These are phyloP conservation scores for Agrochola lychnidis DNA, from an alignment of 2,888 invertebrate genomes.

Conservation along the genomic window DNA sequence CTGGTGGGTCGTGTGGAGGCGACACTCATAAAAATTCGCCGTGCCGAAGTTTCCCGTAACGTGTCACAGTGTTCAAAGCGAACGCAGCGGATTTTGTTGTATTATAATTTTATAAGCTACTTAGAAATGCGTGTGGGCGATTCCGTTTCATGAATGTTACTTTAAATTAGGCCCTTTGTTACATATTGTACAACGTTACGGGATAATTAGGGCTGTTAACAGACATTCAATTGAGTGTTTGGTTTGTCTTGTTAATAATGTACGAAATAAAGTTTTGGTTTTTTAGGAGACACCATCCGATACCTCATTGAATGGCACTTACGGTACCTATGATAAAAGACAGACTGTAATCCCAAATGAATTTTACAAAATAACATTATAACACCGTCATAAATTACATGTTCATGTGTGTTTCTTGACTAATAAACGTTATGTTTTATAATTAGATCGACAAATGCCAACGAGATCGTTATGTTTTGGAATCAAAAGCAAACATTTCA, in stretches of 20 bases:
- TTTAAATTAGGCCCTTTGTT: conserved; percentile 48
- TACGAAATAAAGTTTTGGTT: not conserved
- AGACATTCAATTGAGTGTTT: not conserved
- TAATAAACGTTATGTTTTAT: conserved; percentile 13
- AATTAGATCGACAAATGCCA: conserved; percentile 2
- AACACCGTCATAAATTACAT: not conserved
- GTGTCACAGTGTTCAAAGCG: conserved; percentile 75
- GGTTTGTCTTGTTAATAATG: not conserved
- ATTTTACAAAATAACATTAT: conserved; percentile 7
- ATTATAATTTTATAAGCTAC: conserved; percentile 80
- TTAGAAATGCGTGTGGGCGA: conserved; percentile 55
- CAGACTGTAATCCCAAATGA: not conserved
- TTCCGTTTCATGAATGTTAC: conserved; percentile 37
- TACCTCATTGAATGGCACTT: not conserved
- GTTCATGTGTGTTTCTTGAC: not conserved
- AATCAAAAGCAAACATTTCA: conserved; percentile 52
- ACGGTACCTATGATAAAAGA: not conserved
- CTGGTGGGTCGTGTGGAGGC: conserved; percentile 85
- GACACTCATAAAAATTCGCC: conserved; percentile 89
- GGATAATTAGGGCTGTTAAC: not conserved
- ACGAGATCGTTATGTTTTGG: conserved; percentile 28
- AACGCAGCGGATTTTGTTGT: conserved; percentile 74
- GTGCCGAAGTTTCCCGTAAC: conserved; percentile 82
- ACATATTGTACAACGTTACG: not conserved
- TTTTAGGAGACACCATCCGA: not conserved